These are phyloP conservation scores for Creontiades dilutus DNA, from an alignment of 2,888 invertebrate species.

Conservation along the genomic window DNA sequence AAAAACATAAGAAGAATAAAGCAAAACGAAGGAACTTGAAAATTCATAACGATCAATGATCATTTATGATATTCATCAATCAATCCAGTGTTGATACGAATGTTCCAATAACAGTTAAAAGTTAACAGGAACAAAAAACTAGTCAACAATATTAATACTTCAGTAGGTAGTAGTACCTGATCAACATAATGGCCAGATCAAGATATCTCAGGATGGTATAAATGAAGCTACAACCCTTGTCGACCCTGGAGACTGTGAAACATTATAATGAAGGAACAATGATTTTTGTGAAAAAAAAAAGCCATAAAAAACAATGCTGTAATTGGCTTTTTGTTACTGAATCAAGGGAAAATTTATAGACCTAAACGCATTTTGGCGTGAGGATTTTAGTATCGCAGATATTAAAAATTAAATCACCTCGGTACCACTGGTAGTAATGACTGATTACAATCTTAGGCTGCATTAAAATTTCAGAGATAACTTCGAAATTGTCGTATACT, in stretches of 20 bases:
- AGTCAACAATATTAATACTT: no score
- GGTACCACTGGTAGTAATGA: not conserved
- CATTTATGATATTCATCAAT: no score
- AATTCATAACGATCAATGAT: no score
- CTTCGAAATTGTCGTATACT: not conserved
- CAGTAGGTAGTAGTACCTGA: no score
- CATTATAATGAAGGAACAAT: not conserved
- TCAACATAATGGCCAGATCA: no score
- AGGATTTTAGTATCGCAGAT: not conserved
- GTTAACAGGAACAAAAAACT: no score
- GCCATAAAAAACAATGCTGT: not conserved
- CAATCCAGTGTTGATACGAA: no score
- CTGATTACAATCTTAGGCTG: not conserved
- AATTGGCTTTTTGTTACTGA: not conserved
- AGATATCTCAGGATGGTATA: no score
- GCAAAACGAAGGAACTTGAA: no score
- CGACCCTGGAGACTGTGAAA: not conserved
- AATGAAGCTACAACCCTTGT: no score
- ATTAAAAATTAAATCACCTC: not conserved
- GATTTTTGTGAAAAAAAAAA: not conserved
- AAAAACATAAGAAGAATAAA: no score
- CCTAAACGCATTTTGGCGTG: not conserved
- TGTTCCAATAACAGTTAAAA: no score
- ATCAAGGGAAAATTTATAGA: constrained; percentile 1
- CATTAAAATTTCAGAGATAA: constrained; percentile 23